Percentiles rank a stretch among this genome's conserved stretches.
phyloP scores from a whole-genome alignment of 1,140 invertebrate species.

The Luehdorfia chinensis region DNA sequence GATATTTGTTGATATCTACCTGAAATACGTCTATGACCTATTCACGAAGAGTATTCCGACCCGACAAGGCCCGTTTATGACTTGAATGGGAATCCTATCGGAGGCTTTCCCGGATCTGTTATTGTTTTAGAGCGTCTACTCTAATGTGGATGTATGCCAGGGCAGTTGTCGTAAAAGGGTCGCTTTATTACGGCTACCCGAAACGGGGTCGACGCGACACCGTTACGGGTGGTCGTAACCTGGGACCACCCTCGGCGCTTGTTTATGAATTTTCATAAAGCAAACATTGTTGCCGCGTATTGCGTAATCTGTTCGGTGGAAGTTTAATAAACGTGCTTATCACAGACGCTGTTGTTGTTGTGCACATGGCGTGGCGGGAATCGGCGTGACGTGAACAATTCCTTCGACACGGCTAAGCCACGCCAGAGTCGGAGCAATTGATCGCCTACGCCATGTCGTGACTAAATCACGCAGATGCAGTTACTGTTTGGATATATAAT shows the following conservation, averaged over 20 bases:
- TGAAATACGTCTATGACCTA: too few species aligned
- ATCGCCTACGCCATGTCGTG: neutral
- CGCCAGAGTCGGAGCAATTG: neutral
- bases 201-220: constrained; percentile 29
- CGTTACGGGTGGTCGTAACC: constrained; percentile 49
- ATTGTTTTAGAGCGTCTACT: constrained; percentile 55
- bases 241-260: constrained; percentile 36
- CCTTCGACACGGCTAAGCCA: neutral
- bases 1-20: too few species aligned
- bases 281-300: constrained; percentile 29
- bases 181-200: constrained; percentile 40
- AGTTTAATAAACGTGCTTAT: constrained; percentile 2
- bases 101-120: constrained; percentile 41
- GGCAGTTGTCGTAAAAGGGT: constrained; percentile 48
- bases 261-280: constrained; percentile 54
- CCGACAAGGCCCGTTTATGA: constrained; percentile 36
- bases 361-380: neutral
- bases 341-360: neutral
- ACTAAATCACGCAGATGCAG: neutral
- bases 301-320: neutral
- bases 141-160: constrained; percentile 41
- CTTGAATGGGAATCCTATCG: constrained; percentile 45
- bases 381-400: neutral
- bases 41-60: constrained; percentile 18
- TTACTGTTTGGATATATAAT: too few species aligned